Percentiles rank a stretch among this genome's conserved stretches.
phyloP scores from a whole-genome alignment of 2,797 vertebrate species.

The Ataeniobius toweri region DNA sequence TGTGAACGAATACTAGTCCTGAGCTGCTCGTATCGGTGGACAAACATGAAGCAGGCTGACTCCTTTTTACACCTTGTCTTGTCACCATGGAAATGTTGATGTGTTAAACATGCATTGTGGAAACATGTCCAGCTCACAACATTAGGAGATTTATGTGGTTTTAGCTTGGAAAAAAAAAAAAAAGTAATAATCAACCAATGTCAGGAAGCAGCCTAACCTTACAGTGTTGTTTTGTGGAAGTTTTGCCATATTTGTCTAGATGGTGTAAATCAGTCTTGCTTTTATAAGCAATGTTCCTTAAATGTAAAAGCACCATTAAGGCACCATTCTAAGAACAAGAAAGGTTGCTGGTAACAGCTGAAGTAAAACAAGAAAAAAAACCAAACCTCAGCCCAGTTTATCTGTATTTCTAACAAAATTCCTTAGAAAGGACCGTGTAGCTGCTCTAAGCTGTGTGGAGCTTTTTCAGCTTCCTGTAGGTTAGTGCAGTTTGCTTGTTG shows the following conservation, averaged over 20 bases:
- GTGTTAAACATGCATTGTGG: not conserved
- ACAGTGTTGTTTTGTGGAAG: constrained; percentile 19
- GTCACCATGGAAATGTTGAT: not conserved
- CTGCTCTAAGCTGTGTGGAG: not conserved
- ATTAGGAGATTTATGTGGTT: not conserved
- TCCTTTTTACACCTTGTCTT: not conserved
- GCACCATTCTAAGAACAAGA: constrained; percentile 2
- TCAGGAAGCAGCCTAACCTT: not conserved
- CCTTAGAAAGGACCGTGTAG: not conserved
- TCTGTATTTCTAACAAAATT: constrained; percentile 1
- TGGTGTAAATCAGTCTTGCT: constrained; percentile 12
- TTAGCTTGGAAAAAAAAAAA: not conserved
- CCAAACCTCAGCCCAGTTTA: constrained; percentile 7
- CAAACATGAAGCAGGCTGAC: not conserved
- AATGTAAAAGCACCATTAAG: constrained; percentile 24
- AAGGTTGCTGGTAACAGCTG: constrained; percentile 1
- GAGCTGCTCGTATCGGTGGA: not conserved
- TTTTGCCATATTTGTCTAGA: constrained; percentile 29
- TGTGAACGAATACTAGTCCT: not conserved
- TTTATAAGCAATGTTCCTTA: constrained; percentile 10
- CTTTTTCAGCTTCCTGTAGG: not conserved
- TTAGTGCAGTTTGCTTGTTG: not conserved
- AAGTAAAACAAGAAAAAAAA: constrained; percentile 26
- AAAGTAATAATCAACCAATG: not conserved
- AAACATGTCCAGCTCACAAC: not conserved